phyloP scores from a whole-genome alignment of 2,113 vertebrate genomes.

The Coryphaenoides rupestris region DNA sequence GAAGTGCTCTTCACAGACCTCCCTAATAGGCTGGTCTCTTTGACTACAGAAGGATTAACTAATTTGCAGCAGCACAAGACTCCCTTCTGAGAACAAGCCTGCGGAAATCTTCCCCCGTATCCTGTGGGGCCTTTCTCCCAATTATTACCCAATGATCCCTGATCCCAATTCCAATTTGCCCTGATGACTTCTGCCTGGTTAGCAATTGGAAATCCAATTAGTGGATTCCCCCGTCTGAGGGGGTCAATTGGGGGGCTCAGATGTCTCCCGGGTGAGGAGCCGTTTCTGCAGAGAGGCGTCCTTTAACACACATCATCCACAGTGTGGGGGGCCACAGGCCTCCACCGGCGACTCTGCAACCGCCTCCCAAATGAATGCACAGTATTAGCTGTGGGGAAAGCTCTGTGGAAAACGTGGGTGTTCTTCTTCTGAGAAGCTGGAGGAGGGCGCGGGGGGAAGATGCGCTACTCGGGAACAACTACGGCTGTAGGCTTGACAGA shows the following conservation, averaged over 20 bases:
- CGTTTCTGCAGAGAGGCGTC: slow-evolving; percentile 11
- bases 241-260: slow-evolving; percentile 43
- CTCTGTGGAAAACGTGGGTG: not conserved
- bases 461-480: slow-evolving; percentile 17
- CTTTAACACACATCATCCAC: slow-evolving; percentile 16
- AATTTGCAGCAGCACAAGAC: slow-evolving; percentile 2
- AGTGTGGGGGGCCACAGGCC: slow-evolving; percentile 3
- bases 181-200: slow-evolving; percentile 28
- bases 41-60: slow-evolving; percentile 27
- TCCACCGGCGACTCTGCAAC: not conserved
- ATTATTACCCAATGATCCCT: slow-evolving; percentile 56
- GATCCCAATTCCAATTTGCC: slow-evolving; percentile 63
- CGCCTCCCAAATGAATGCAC: not conserved
- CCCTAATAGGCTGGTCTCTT: slow-evolving; percentile 23
- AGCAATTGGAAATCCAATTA: slow-evolving; percentile 67
- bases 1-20: slow-evolving; percentile 16
- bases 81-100: slow-evolving; percentile 14
- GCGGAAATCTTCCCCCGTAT: slow-evolving; percentile 21
- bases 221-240: slow-evolving; percentile 36
- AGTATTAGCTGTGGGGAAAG: not conserved
- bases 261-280: slow-evolving; percentile 27
- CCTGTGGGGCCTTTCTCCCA: slow-evolving; percentile 44
- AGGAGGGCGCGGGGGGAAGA: not conserved
- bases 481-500: slow-evolving; percentile 1
- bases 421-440: not conserved